Conservation (phyloP, 2,797 vertebrate genomes). For the Hypotaenidia okinawae region DNA sequence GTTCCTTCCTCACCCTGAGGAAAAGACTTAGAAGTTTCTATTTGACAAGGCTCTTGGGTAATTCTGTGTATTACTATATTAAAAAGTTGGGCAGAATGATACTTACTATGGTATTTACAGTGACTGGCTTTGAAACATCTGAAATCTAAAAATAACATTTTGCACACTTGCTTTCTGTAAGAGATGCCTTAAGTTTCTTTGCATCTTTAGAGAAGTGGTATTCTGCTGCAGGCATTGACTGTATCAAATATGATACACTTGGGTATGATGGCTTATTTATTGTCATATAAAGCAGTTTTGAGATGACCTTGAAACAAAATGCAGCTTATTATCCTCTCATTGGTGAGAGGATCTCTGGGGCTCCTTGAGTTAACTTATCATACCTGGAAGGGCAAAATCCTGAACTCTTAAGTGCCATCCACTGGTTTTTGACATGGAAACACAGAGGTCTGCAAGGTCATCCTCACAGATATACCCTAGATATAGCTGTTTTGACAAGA, state of each 20-base stretch:
- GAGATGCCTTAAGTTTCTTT: background rate
- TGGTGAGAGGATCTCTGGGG: background rate
- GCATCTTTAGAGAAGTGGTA: background rate
- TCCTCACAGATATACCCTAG: background rate
- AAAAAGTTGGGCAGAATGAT: background rate
- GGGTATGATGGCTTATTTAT: background rate
- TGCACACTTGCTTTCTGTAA: background rate
- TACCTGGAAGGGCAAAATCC: background rate
- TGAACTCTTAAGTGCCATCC: background rate
- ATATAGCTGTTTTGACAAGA: background rate
- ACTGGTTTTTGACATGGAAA: background rate
- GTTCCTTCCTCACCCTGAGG: background rate
- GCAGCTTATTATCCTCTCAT: background rate
- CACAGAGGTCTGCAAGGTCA: background rate
- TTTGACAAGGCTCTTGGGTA: background rate
- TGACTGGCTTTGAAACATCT: background rate
- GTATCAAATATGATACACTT: background rate
- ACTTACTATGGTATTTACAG: accelerated
- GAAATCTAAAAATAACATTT: background rate
- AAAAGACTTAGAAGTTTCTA: background rate
- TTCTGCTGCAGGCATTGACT: background rate
- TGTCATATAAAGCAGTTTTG: background rate
- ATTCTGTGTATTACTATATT: background rate
- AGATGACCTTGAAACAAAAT: background rate
- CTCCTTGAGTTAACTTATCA: background rate